These are phyloP conservation scores for Gymnocephalus cernua DNA, from an alignment of 2,113 vertebrate genomes.

Conservation along the genomic window DNA sequence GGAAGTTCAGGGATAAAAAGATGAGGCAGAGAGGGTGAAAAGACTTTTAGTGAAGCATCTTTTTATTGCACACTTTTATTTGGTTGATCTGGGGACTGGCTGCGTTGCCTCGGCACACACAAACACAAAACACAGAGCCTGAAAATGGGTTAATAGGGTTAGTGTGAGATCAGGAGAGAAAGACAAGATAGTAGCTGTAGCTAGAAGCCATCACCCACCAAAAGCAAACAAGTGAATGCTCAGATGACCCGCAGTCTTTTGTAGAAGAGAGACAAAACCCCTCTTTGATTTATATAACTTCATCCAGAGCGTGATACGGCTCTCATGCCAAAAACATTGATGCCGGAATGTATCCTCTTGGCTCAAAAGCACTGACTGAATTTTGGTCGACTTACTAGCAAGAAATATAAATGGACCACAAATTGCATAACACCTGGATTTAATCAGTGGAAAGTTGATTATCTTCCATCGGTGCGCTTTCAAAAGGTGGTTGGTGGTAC, in stretches of 20 bases:
- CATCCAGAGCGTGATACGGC: constrained; percentile 33
- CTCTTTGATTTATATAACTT: constrained; percentile 44
- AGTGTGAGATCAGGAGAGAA: constrained; percentile 19
- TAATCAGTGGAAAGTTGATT: constrained; percentile 62
- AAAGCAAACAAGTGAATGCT: constrained; percentile 46
- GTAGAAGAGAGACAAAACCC: constrained; percentile 46
- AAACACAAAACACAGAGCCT: constrained; percentile 24
- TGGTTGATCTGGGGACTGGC: neutral
- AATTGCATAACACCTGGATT: constrained; percentile 42
- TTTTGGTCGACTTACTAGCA: neutral
- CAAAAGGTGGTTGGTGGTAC: neutral
- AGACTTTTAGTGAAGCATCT: neutral
- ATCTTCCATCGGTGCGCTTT: constrained; percentile 18
- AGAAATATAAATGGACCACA: constrained; percentile 34
- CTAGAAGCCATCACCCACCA: constrained; percentile 35
- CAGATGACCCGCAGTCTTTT: constrained; percentile 40
- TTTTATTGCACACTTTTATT: neutral
- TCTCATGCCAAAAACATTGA: constrained; percentile 30
- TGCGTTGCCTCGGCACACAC: constrained; percentile 13
- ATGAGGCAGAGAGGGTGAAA: constrained; percentile 9
- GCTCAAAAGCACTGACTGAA: neutral
- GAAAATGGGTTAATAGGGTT: constrained; percentile 57
- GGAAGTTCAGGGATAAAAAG: neutral
- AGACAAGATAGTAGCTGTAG: constrained; percentile 41
- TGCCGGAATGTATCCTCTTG: constrained; percentile 18